Base-by-base conservation (phyloP, 1,140 invertebrate genomes). In the Caerostris extrusa region DNA sequence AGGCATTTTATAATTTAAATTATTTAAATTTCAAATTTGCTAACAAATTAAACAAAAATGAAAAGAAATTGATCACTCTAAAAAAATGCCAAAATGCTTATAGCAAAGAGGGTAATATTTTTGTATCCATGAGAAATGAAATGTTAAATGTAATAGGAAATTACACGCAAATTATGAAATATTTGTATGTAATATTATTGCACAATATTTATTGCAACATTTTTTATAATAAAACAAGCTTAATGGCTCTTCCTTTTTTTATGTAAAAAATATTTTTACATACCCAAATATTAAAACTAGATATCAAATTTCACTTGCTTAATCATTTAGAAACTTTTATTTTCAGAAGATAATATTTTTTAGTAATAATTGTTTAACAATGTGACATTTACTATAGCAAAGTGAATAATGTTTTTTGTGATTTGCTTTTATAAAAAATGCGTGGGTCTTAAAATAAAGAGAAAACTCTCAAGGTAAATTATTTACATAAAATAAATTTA, bases 1-100 rank as follows among this genome's bases (percentile, higher is more conserved):
- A 58, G 17, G 56, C 8, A 85, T 82, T 82, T 55, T 50, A 50
- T 14, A 10, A 82, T 60, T 85, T 50, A 85, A 56, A 34, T 34
- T 58, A 85, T 85, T 85, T 85, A 85, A 85, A 85, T 50, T 85
- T 85, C 56, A 58, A 85, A 85, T 85, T 34, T 77, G 7, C 5
- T 34, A 4, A 5, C 71, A 50, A 77, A 77, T 77, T 34, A 77
- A 77, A 14, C 34, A 77, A 34, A 77, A 77, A 77, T 50, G 71
- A 77, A 77, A 77, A 77, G 71, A 34, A 77, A 77, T 50, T 12
- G 71, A 77, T 50, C 10, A 77, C 8, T 77, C 34, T 10, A 50
- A 77, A 77, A 77, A 50, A 53, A 77, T 53, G 34, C 8, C 34
- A 77, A n/a, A n/a, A 14, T 34, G 14, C 3, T 10, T 77, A 5